phyloP scores from a whole-genome alignment of 2,113 vertebrate species.

The Oplegnathus fasciatus region DNA sequence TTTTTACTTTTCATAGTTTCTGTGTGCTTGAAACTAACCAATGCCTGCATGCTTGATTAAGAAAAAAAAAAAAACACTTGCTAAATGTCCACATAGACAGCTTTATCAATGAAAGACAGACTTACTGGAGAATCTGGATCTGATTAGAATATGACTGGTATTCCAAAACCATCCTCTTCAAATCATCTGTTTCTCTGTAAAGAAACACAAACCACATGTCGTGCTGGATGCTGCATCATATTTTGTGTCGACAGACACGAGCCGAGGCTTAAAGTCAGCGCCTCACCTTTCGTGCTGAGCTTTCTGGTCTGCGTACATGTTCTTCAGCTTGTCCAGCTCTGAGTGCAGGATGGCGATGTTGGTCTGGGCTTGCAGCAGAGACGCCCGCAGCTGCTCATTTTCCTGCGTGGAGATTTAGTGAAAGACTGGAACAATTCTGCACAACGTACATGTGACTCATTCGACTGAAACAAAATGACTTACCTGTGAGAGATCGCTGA shows the following conservation, averaged over 20 bases:
- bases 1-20: background rate
- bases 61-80: background rate
- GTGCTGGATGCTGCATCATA: too few species aligned
- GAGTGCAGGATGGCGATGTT: conserved; percentile 75
- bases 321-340: conserved; percentile 84
- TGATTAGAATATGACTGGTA: conserved; percentile 77
- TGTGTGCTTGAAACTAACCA: too few species aligned
- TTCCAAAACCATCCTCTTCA: conserved; percentile 75
- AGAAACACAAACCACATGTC: background rate
- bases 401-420: conserved; percentile 69
- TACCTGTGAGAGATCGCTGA: conserved; percentile 80
- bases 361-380: conserved; percentile 72
- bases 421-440: background rate
- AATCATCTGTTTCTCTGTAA: conserved; percentile 75
- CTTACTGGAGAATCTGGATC: conserved; percentile 80
- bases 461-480: background rate
- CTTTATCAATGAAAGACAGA: background rate
- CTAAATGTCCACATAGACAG: background rate
- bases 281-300: conserved; percentile 78
- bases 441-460: background rate
- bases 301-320: conserved; percentile 70
- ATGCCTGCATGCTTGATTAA: background rate
- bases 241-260: background rate
- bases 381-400: conserved; percentile 73
- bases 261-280: background rate